phyloP scores from a whole-genome alignment of 2,888 invertebrate genomes.

The Steinernema scapterisci region DNA sequence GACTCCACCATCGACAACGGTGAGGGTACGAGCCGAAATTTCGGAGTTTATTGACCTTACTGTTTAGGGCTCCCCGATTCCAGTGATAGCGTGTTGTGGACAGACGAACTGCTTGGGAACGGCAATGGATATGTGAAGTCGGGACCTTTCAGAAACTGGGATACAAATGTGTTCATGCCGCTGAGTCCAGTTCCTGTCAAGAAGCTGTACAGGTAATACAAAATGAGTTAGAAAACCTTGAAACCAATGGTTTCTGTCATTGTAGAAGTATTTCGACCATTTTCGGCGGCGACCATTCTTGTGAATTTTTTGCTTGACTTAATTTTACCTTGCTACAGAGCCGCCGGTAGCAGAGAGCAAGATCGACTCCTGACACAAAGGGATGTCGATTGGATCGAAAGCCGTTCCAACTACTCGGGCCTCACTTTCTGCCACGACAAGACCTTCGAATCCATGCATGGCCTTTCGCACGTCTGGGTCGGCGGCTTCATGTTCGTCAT shows the following conservation, averaged over 20 bases:
- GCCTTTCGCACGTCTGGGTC: constrained; percentile 66
- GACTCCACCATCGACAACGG: constrained; percentile 65
- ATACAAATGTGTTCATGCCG: constrained; percentile 64
- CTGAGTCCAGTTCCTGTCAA: constrained; percentile 64
- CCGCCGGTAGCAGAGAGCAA: constrained; percentile 60
- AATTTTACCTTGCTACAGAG: constrained; percentile 43
- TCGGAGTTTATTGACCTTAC: too few relatives aligned
- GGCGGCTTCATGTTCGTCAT: constrained; percentile 68
- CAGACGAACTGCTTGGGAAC: constrained; percentile 64
- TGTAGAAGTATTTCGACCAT: too few relatives aligned
- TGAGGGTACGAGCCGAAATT: constrained; percentile 19
- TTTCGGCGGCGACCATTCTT: background rate
- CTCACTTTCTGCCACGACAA: constrained; percentile 66
- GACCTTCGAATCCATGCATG: constrained; percentile 66
- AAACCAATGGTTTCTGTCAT: too few relatives aligned
- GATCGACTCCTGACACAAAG: constrained; percentile 60
- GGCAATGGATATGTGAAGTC: constrained; percentile 62
- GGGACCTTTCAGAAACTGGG: constrained; percentile 64
- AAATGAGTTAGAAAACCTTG: too few relatives aligned
- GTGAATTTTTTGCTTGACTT: background rate
- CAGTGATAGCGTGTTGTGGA: constrained; percentile 63
- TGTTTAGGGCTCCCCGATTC: constrained; percentile 62
- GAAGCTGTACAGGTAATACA: constrained; percentile 62
- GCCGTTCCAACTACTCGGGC: constrained; percentile 54
- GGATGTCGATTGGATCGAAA: constrained; percentile 62